Percentiles rank a stretch among this genome's conserved stretches.
phyloP scores from a whole-genome alignment of 2,888 invertebrate species.

The Cryptocheilus praepositus region DNA sequence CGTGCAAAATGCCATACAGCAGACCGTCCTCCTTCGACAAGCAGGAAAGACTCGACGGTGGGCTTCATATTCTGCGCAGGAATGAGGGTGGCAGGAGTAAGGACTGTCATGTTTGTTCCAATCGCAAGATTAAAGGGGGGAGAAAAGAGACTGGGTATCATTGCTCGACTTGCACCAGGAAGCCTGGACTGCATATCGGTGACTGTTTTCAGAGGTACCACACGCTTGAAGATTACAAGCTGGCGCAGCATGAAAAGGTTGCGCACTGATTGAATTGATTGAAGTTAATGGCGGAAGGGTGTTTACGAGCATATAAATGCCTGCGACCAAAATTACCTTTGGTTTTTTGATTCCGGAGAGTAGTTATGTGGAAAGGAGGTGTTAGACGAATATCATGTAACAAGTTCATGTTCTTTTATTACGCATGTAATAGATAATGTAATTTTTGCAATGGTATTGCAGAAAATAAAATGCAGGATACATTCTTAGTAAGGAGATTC shows the following conservation, averaged over 20 bases:
- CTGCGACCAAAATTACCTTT: too few species aligned
- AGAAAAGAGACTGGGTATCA: not conserved
- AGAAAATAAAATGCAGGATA: too few species aligned
- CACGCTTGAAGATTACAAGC: constrained; percentile 14
- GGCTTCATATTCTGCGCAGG: not conserved
- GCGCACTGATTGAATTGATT: too few species aligned
- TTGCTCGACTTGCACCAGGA: constrained; percentile 10
- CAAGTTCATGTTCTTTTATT: too few species aligned
- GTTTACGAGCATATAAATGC: too few species aligned
- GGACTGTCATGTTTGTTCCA: not conserved
- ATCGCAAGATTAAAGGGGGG: not conserved
- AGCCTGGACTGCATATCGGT: constrained; percentile 20
- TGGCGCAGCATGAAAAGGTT: not conserved
- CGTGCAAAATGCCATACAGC: not conserved
- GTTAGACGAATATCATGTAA: too few species aligned
- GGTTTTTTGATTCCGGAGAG: too few species aligned
- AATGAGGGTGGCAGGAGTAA: not conserved
- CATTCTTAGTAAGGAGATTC: too few species aligned
- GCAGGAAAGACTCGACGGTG: not conserved
- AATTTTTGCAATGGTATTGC: too few species aligned
- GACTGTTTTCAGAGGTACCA: constrained; percentile 14
- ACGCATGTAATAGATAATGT: too few species aligned
- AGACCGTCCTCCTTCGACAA: not conserved
- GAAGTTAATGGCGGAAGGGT: too few species aligned
- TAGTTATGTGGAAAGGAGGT: too few species aligned